Conservation (phyloP, 2,113 vertebrate species). For the Pionites leucogaster region DNA sequence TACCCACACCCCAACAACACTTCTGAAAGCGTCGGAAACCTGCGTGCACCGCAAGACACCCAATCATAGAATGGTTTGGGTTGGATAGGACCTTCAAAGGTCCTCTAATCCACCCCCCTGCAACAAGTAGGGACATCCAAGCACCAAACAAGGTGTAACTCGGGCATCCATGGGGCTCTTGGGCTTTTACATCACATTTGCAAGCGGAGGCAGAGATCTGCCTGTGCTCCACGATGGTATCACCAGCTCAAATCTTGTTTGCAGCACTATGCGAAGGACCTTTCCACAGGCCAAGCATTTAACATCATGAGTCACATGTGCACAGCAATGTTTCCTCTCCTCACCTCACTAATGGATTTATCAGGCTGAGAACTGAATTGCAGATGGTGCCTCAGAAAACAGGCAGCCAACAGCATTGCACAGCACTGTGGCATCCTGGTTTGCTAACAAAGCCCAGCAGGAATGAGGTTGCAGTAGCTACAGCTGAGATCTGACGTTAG, state of each 20-base stretch:
- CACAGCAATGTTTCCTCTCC: neutral
- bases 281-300: neutral
- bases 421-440: fast-evolving
- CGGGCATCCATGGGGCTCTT: neutral
- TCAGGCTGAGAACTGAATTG: neutral
- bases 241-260: neutral
- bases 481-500: neutral
- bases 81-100: neutral
- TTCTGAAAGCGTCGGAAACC: neutral
- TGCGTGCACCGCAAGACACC: neutral
- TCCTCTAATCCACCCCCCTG: neutral
- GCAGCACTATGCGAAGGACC: neutral
- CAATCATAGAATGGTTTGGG: neutral
- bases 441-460: neutral
- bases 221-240: fast-evolving
- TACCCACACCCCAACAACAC: neutral
- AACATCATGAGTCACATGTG: neutral
- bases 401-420: neutral
- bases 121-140: neutral
- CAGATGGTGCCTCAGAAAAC: neutral
- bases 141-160: neutral
- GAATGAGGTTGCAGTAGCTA: neutral
- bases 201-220: neutral
- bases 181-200: neutral
- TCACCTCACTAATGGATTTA: neutral